A percentile compares a stretch with the other conserved stretches of the same genome.
Conservation (phyloP, 2,797 vertebrate species). For the Chaenodraco wilsoni region DNA sequence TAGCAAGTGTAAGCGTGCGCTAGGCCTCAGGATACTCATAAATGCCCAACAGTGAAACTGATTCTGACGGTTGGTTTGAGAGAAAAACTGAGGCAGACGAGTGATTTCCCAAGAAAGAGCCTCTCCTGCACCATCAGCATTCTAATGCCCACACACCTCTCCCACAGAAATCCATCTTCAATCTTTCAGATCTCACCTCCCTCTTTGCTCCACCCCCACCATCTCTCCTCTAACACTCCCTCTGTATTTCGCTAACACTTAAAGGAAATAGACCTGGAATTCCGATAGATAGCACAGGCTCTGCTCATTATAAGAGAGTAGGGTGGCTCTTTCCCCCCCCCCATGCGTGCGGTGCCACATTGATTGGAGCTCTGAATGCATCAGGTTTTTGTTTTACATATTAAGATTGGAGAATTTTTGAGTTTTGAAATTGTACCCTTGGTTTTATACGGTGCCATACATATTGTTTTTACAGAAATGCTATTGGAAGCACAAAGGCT, state of each 20-base stretch:
- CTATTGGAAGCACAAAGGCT: constrained; percentile 9
- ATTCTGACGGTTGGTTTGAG: constrained; percentile 63
- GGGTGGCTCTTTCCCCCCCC: constrained; percentile 54
- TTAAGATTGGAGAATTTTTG: constrained; percentile 33
- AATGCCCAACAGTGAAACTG: constrained; percentile 53
- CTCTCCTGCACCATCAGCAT: constrained; percentile 80
- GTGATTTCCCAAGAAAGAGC: constrained; percentile 74
- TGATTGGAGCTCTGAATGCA: constrained; percentile 27
- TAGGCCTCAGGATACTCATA: constrained; percentile 24
- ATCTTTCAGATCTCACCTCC: constrained; percentile 71
- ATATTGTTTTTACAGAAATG: constrained; percentile 31
- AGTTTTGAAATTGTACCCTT: constrained; percentile 7
- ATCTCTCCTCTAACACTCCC: constrained; percentile 59
- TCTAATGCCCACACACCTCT: constrained; percentile 77
- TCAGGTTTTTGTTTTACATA: constrained; percentile 47
- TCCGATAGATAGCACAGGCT: constrained; percentile 57
- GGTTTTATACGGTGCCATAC: constrained; percentile 30
- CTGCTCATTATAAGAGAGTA: constrained; percentile 58
- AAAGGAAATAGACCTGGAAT: constrained; percentile 71
- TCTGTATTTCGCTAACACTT: constrained; percentile 70
- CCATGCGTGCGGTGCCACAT: constrained; percentile 13
- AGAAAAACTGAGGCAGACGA: constrained; percentile 72
- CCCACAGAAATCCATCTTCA: constrained; percentile 77
- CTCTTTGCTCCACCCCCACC: constrained; percentile 58
- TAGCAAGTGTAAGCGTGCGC: constrained; percentile 21